Evolutionary conservation across 35 echinoderm and acorn worm genomes (phyloP).

Genomic region (Apostichopus parvimensis): DNA sequence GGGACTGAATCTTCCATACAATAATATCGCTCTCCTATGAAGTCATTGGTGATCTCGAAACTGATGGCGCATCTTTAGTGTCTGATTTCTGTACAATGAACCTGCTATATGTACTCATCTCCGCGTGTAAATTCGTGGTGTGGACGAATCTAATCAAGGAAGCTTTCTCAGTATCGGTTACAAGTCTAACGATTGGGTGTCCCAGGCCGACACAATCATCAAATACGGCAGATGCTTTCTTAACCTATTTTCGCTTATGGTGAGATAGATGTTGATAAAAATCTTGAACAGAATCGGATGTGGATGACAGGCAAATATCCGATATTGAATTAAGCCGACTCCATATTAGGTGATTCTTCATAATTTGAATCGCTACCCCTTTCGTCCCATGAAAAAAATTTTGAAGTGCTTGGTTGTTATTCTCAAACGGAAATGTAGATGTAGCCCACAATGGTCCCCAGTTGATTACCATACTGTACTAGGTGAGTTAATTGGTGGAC

Average conservation of each 20-base stretch:
- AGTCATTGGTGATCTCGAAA: no score
- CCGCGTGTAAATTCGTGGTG: no score
- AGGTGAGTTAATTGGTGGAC: neutral
- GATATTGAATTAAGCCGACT: conserved; percentile 19
- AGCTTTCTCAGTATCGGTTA: no score
- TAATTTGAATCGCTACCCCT: conserved; percentile 3
- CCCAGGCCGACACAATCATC: conserved; percentile 14
- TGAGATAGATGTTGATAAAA: conserved; percentile 26
- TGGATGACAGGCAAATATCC: neutral
- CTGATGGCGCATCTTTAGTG: no score
- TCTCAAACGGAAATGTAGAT: conserved; percentile 51
- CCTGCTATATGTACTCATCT: no score
- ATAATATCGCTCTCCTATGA: no score
- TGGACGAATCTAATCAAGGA: no score
- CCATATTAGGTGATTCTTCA: conserved; percentile 21
- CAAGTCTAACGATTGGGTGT: neutral
- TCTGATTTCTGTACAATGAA: no score
- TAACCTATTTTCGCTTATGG: neutral
- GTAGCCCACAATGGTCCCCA: conserved; percentile 56
- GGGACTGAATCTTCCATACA: no score
- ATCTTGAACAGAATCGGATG: neutral
- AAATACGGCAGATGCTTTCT: neutral
- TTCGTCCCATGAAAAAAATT: conserved; percentile 21
- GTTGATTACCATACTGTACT: conserved; percentile 14
- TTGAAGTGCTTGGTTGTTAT: conserved; percentile 22